Percentiles rank a stretch among this genome's conserved stretches.
Evolutionary conservation across 2,888 invertebrate species (phyloP).

Genomic region (Oligia fasciuncula): DNA sequence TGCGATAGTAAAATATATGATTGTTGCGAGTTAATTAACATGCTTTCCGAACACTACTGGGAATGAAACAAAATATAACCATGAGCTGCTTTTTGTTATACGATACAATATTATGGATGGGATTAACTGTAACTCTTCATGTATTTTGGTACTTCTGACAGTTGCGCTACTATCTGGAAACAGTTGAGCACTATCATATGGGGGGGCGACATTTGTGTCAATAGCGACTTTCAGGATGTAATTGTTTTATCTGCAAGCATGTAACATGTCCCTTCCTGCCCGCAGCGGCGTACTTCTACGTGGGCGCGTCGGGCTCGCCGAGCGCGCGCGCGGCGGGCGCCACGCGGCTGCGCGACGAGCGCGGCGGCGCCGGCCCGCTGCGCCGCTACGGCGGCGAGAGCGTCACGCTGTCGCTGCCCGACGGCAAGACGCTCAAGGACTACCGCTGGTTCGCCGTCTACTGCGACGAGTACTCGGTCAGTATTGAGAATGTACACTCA

Average conservation of each 20-base stretch:
- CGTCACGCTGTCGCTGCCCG: constrained; percentile 95
- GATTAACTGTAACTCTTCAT: background rate
- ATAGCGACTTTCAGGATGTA: background rate
- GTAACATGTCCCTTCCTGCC: constrained; percentile 28
- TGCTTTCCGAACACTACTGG: background rate
- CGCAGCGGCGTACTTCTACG: constrained; percentile 97
- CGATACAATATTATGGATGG: background rate
- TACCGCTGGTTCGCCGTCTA: constrained; percentile 97
- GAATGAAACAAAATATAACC: background rate
- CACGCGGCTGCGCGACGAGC: constrained; percentile 95
- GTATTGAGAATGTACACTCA: constrained; percentile 71
- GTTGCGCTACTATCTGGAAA: background rate
- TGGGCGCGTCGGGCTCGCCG: constrained; percentile 93
- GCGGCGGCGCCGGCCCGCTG: constrained; percentile 94
- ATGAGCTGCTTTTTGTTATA: background rate
- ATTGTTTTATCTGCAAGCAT: background rate
- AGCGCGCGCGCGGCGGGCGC: constrained; percentile 89
- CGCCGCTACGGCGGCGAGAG: constrained; percentile 95
- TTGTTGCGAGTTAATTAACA: constrained; percentile 6
- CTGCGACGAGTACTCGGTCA: constrained; percentile 97
- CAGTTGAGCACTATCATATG: background rate
- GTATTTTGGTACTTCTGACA: background rate
- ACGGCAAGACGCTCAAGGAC: constrained; percentile 95
- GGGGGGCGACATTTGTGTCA: too few relatives aligned
- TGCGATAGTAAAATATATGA: background rate